These are phyloP conservation scores for Oenanthe melanoleuca DNA, from an alignment of 2,113 vertebrate genomes.

Conservation along the genomic window DNA sequence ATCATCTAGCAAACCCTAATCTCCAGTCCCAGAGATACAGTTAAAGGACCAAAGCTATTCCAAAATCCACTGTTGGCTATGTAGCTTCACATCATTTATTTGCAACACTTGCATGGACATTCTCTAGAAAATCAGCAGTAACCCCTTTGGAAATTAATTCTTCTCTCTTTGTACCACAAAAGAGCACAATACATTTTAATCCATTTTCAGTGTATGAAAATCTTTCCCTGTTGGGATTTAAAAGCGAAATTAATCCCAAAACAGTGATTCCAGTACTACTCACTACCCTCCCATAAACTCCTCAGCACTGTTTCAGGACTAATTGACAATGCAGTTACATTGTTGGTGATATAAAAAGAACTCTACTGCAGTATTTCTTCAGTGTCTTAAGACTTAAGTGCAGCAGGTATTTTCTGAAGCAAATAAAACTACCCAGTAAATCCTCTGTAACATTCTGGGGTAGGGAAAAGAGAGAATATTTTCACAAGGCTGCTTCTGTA, in stretches of 20 bases:
- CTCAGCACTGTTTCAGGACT: slow-evolving; percentile 6
- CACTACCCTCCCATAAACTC: slow-evolving; percentile 7
- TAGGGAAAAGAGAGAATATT: slow-evolving; percentile 35
- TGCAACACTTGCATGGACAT: not conserved
- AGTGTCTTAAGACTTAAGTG: slow-evolving; percentile 26
- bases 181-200: slow-evolving; percentile 1
- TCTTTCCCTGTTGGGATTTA: slow-evolving; percentile 16
- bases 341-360: slow-evolving; percentile 31
- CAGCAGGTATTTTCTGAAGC: slow-evolving; percentile 46
- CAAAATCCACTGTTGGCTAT: not conserved
- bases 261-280: not conserved
- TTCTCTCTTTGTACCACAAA: not conserved
- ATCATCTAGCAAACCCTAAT: not conserved
- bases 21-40: not conserved
- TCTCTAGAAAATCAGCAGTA: slow-evolving; percentile 16
- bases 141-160: slow-evolving; percentile 1
- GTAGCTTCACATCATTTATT: not conserved
- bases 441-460: slow-evolving; percentile 18
- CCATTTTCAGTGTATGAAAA: not conserved
- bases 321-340: slow-evolving; percentile 35
- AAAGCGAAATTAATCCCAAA: slow-evolving; percentile 40
- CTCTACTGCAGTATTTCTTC: slow-evolving; percentile 33
- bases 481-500: slow-evolving; percentile 3
- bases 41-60: slow-evolving; percentile 15
- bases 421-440: slow-evolving; percentile 54